Conservation (phyloP, 2,113 vertebrate genomes). For the rat (Rattus norvegicus) region GRCr8 NC_086034.1:56976001-56976500, state of each 20-base stretch:
- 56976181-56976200: not conserved
- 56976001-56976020: slow-evolving; percentile 36
- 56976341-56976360: not conserved
- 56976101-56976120: not conserved
- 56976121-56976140: not conserved
- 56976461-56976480: not conserved
- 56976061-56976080: not conserved
- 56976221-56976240: not conserved
- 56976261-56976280: not conserved
- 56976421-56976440: not conserved
- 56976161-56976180: not conserved
- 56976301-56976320: not conserved
- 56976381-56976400: not conserved
- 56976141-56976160: not conserved
- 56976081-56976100: not conserved
- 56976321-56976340: accelerated
- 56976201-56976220: not conserved
- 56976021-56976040: not conserved
- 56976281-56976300: not conserved
- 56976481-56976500: not conserved
- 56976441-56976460: not conserved
- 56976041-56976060: not conserved
- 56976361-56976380: accelerated
- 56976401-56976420: not conserved
- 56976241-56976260: not conserved